phyloP scores from a whole-genome alignment of 2,113 vertebrate genomes.

The Pristiophorus japonicus region DNA sequence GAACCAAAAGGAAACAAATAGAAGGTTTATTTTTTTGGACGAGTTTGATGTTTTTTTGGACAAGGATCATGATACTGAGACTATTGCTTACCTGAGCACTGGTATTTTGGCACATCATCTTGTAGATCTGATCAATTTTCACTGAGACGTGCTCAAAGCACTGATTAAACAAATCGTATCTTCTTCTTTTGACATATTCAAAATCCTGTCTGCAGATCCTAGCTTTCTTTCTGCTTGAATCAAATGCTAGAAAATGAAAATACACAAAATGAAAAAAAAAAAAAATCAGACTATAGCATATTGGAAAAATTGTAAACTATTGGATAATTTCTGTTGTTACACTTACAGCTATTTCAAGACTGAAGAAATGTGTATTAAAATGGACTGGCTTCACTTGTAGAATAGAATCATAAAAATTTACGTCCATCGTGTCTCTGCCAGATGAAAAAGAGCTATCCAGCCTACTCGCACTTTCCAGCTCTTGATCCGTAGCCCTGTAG shows the following conservation, averaged over 20 bases:
- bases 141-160: conserved; percentile 82
- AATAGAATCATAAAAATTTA: too few species aligned
- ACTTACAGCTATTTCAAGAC: neutral
- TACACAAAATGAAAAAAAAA: conserved; percentile 31
- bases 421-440: too few species aligned
- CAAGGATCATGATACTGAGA: neutral
- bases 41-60: neutral
- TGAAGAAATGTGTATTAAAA: neutral
- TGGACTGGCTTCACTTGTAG: too few species aligned
- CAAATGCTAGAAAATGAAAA: conserved; percentile 67
- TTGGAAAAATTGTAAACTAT: neutral
- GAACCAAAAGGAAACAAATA: conserved; percentile 40
- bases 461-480: too few species aligned
- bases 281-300: neutral
- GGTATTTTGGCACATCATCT: conserved; percentile 77
- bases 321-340: neutral
- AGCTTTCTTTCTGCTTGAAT: conserved; percentile 66
- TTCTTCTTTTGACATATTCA: conserved; percentile 73
- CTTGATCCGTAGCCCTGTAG: too few species aligned
- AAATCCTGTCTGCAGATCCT: conserved; percentile 71
- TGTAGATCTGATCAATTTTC: conserved; percentile 85
- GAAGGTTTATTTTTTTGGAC: neutral
- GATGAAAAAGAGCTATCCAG: too few species aligned
- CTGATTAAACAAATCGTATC: conserved; percentile 66
- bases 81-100: conserved; percentile 76